Evolutionary conservation across 2,888 invertebrate species (phyloP).

Genomic region (Eupsilia transversa): DNA sequence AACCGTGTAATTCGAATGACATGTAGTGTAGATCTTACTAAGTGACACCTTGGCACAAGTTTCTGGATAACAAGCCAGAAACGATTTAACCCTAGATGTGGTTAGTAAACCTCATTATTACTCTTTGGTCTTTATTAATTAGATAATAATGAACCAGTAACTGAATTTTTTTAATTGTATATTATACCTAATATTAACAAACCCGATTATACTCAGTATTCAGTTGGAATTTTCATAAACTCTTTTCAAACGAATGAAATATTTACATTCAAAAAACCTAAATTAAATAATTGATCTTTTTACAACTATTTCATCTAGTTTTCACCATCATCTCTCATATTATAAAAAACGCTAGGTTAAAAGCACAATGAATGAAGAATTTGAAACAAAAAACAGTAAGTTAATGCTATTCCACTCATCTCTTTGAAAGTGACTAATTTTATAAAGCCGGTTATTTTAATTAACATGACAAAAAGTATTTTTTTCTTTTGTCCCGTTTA

Average conservation of each 20-base stretch:
- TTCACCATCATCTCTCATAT: not conserved
- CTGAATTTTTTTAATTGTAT: not conserved
- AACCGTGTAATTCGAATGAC: constrained; percentile 50
- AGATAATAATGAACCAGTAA: not conserved
- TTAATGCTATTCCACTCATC: constrained; percentile 25
- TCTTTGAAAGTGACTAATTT: constrained; percentile 32
- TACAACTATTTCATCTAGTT: not conserved
- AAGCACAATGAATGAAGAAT: not conserved
- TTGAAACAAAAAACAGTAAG: not conserved
- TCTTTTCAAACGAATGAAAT: not conserved
- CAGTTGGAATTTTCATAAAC: no score
- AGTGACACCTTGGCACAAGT: constrained; percentile 60
- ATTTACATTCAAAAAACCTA: not conserved
- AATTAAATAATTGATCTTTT: not conserved
- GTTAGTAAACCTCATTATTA: constrained; percentile 25
- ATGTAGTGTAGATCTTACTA: constrained; percentile 47
- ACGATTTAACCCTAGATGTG: constrained; percentile 13
- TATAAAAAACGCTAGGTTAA: not conserved
- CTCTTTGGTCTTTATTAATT: constrained; percentile 14
- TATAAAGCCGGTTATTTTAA: constrained; percentile 45
- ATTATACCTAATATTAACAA: not conserved
- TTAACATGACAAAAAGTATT: constrained; percentile 50
- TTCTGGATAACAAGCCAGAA: constrained; percentile 52
- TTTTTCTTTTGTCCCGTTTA: constrained; percentile 56
- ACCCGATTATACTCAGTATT: not conserved